These are phyloP conservation scores for Tarsius wallacei DNA, from an alignment of 2,797 vertebrate genomes.

Conservation along the genomic window DNA sequence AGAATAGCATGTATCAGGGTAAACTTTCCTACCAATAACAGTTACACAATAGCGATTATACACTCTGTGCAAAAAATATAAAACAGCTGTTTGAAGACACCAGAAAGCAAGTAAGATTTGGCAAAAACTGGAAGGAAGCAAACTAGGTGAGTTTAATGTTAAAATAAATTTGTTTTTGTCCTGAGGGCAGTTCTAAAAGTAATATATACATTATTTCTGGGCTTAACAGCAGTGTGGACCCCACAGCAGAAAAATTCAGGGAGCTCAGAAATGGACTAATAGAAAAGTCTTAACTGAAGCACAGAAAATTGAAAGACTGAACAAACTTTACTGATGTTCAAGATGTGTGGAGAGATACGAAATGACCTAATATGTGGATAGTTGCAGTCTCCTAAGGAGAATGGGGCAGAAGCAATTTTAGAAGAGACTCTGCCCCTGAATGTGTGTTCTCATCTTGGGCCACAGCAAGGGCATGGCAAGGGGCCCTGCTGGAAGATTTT, in stretches of 20 bases:
- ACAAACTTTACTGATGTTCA: not conserved
- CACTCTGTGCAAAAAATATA: not conserved
- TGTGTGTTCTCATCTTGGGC: not conserved
- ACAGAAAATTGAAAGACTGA: not conserved
- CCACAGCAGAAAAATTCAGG: not conserved
- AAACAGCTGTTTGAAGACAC: not conserved
- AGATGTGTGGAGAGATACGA: not conserved
- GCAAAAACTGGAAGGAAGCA: not conserved
- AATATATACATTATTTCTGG: not conserved
- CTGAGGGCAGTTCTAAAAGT: not conserved
- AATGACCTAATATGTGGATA: not conserved
- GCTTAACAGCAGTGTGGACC: not conserved
- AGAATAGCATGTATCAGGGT: not conserved
- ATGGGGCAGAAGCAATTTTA: not conserved
- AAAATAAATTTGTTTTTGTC: too few relatives aligned
- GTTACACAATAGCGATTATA: not conserved
- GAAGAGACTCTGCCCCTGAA: not conserved
- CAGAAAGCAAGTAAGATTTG: not conserved
- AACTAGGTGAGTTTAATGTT: not conserved
- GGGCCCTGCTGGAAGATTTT: not conserved
- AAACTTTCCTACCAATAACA: not conserved
- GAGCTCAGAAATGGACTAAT: not conserved
- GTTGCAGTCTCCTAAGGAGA: not conserved
- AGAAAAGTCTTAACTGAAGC: not conserved
- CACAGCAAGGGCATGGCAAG: not conserved